Evolutionary conservation across 2,888 invertebrate species (phyloP).

Genomic region (Aphodius granarius): DNA sequence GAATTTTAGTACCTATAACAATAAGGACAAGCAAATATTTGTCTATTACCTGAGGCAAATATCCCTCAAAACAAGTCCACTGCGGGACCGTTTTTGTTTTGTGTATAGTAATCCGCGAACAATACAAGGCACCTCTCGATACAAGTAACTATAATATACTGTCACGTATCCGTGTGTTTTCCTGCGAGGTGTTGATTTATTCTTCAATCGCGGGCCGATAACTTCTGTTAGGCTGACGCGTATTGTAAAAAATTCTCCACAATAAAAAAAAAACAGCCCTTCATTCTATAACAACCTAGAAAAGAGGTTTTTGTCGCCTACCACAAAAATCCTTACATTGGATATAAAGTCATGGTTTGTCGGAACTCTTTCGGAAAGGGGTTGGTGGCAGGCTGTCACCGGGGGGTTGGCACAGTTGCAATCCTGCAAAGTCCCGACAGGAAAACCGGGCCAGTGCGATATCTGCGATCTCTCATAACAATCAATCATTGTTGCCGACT

Average conservation of each 20-base stretch:
- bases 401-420: slow-evolving; percentile 29
- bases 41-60: not conserved
- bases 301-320: not conserved
- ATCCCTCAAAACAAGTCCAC: too few species aligned
- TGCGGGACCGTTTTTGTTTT: too few species aligned
- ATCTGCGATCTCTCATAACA: slow-evolving; percentile 34
- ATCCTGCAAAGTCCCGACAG: slow-evolving; percentile 18
- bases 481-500: slow-evolving; percentile 37
- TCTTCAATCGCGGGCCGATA: too few species aligned
- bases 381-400: slow-evolving; percentile 11
- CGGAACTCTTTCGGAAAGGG: slow-evolving; percentile 18
- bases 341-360: slow-evolving; percentile 1
- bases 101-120: too few species aligned
- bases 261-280: too few species aligned
- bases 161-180: too few species aligned
- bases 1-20: not conserved
- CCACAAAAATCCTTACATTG: not conserved
- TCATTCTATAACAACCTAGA: too few species aligned
- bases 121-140: too few species aligned
- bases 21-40: not conserved
- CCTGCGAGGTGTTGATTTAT: too few species aligned
- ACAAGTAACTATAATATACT: too few species aligned
- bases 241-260: too few species aligned
- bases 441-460: slow-evolving; percentile 17
- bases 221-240: too few species aligned